These are phyloP conservation scores for Argya squamiceps DNA, from an alignment of 2,797 vertebrate species.

Conservation along the genomic window DNA sequence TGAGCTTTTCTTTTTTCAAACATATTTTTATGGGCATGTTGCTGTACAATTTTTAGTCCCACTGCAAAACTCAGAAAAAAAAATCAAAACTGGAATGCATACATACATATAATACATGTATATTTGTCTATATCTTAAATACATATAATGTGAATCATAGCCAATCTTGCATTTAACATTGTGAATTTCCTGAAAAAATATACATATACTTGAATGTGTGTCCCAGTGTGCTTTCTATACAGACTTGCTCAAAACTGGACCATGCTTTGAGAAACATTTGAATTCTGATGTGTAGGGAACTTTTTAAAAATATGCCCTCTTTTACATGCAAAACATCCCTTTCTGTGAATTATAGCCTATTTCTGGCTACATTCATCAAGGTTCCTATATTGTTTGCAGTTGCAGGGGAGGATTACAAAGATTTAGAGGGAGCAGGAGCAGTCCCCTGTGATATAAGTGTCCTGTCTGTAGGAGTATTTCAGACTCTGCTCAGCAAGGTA, in stretches of 20 bases:
- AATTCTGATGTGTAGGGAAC: not conserved
- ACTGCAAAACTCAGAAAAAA: not conserved
- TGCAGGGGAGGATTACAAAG: not conserved
- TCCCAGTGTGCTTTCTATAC: not conserved
- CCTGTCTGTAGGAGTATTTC: not conserved
- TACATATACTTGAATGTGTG: fast-evolving
- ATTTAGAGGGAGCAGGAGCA: not conserved
- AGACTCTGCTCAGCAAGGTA: not conserved
- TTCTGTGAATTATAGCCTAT: not conserved
- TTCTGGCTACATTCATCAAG: not conserved
- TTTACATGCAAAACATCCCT: not conserved
- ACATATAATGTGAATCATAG: not conserved
- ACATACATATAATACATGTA: not conserved
- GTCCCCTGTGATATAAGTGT: not conserved
- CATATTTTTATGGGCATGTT: not conserved
- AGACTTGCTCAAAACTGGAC: not conserved
- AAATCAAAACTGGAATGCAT: not conserved
- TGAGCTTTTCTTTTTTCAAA: not conserved
- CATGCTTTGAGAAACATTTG: not conserved
- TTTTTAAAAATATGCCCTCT: not conserved
- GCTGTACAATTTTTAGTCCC: not conserved
- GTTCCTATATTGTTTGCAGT: not conserved
- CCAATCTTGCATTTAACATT: not conserved
- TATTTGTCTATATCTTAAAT: not conserved
- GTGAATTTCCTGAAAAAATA: not conserved